Percentiles rank a stretch among this genome's conserved stretches.
Evolutionary conservation across 2,113 vertebrate species (phyloP).

Genomic region (Lagenorhynchus albirostris): DNA sequence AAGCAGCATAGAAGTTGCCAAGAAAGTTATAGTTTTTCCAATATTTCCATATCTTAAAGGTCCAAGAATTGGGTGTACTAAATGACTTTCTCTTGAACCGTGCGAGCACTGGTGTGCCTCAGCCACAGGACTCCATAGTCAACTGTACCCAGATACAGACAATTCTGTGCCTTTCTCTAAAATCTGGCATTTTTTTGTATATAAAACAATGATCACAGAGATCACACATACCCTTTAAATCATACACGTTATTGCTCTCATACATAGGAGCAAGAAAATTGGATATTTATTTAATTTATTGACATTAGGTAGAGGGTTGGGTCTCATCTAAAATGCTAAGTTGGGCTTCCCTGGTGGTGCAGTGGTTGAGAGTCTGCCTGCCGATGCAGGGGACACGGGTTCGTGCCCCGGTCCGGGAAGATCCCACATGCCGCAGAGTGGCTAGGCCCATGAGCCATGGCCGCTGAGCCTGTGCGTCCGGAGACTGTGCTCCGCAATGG

Average conservation of each 20-base stretch:
- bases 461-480: too few species aligned
- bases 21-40: not conserved
- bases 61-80: not conserved
- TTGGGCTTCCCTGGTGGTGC: not conserved
- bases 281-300: not conserved
- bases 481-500: too few species aligned
- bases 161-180: not conserved
- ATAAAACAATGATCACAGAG: not conserved
- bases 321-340: not conserved
- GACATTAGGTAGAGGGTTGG: not conserved
- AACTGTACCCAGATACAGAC: not conserved
- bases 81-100: not conserved
- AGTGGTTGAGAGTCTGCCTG: too few species aligned
- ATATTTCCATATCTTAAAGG: not conserved
- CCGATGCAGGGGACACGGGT: too few species aligned
- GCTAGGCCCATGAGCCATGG: too few species aligned
- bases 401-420: too few species aligned
- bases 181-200: not conserved
- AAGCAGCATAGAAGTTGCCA: not conserved
- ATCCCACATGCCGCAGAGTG: too few species aligned
- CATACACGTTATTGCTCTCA: not conserved
- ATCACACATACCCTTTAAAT: not conserved
- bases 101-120: rapidly evolving
- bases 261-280: not conserved
- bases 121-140: rapidly evolving